Evolutionary conservation across 2,797 vertebrate species (phyloP), one percentile per base, ranked within the genome.

Genomic region (Fundulus diaphanus): DNA sequence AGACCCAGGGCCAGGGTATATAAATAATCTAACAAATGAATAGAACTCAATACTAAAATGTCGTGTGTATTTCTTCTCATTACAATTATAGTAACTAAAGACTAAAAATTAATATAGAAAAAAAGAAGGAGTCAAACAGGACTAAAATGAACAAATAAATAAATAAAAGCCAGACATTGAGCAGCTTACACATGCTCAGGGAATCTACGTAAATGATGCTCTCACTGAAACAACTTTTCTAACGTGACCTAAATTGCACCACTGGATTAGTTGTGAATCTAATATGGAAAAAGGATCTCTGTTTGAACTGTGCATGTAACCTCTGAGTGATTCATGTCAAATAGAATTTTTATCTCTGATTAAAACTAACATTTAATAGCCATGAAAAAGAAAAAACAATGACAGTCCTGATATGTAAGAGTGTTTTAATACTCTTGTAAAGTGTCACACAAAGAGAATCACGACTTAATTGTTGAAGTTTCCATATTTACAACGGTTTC

Each of bases 211-310:
- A 70, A 61, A 65, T 65, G 68, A 15, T 37, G 70, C 68, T 81
- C 54, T 61, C 51, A 37, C 20, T 80, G 48, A 74, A 79, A 85
- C 40, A 48, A 74, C 8, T 82, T 83, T 66, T 74, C n/a, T 82
- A 73, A 48, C 52, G 42, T 81, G 81, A 88, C 85, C 87, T 81
- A 18, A 68, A 80, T 82, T 42, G 18, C 46, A 57, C 65, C 70
- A 63, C 69, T 84, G 89, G 92, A 92, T 93, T 91, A 92, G 66
- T 74, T 71, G 67, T 76, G 78, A 72, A 68, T 90, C 80, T 87
- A 87, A 87, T 87, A 81, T 67, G 52, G 76, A 82, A 66, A 66
- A 65, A 87, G 77, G 78, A 73, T 83, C 51, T 80, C 12, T 83
- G 67, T 81, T 71, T 73, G 52, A 59, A 51, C 18, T 31, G 51